These are phyloP conservation scores for Zaprionus capensis DNA, from an alignment of 1,140 invertebrate genomes.

Conservation along the genomic window DNA sequence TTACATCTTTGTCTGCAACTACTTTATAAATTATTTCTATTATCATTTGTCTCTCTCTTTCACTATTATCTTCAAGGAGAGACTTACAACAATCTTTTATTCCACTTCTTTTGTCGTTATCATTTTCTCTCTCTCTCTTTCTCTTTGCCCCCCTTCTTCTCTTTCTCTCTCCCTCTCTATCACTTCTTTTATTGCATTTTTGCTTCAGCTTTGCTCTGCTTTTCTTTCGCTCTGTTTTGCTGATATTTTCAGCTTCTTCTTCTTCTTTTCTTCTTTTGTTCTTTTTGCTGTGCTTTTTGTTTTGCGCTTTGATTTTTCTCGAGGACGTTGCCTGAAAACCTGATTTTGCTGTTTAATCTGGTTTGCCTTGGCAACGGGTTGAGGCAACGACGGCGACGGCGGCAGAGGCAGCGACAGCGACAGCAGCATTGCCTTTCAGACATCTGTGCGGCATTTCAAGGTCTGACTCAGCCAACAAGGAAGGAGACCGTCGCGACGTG, in stretches of 20 bases:
- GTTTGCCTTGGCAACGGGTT: slow-evolving; percentile 68
- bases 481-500: slow-evolving; percentile 46
- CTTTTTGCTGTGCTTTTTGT: slow-evolving; percentile 9
- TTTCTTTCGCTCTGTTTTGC: slow-evolving; percentile 15
- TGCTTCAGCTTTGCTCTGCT: slow-evolving; percentile 40
- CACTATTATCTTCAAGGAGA: neutral
- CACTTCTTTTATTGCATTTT: slow-evolving; percentile 11
- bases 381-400: neutral
- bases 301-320: slow-evolving; percentile 44
- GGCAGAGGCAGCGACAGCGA: neutral
- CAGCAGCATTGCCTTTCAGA: slow-evolving; percentile 60
- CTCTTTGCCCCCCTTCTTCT: neutral
- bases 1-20: no score
- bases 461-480: slow-evolving; percentile 74
- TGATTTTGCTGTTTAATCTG: slow-evolving; percentile 67
- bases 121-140: slow-evolving; percentile 9
- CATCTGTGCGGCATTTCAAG: slow-evolving; percentile 78
- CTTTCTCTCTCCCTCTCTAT: neutral
- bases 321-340: slow-evolving; percentile 77
- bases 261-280: slow-evolving; percentile 6
- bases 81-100: neutral
- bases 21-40: neutral
- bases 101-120: neutral
- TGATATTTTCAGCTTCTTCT: slow-evolving; percentile 14
- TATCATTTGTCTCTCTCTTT: neutral